These are phyloP conservation scores for Drosophila helvetica DNA, from an alignment of 2,888 invertebrate species.

Conservation along the genomic window DNA sequence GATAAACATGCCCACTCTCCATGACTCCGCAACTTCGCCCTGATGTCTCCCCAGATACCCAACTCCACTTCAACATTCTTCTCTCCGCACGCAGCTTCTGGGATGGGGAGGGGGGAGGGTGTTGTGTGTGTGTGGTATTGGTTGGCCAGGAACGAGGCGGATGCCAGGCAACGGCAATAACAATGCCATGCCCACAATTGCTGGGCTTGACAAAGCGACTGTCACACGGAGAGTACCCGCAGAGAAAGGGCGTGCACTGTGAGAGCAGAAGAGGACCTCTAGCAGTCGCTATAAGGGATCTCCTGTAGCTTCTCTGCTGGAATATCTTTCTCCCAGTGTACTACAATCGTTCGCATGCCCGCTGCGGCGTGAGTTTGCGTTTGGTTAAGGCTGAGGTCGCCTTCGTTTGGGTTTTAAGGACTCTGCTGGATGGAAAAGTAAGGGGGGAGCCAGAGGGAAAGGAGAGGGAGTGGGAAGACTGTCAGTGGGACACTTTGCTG, in stretches of 20 bases:
- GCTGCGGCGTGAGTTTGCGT: not conserved
- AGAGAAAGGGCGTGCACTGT: slow-evolving; percentile 16
- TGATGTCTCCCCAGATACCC: not conserved
- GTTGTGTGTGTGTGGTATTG: not conserved
- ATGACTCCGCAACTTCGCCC: slow-evolving; percentile 6
- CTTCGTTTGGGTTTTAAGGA: slow-evolving; percentile 5
- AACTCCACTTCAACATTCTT: not conserved
- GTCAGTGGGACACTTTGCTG: slow-evolving; percentile 44
- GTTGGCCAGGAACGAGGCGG: slow-evolving; percentile 32
- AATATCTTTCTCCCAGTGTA: not conserved
- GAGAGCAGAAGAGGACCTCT: not conserved
- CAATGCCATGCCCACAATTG: slow-evolving; percentile 41
- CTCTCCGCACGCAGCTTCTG: not conserved
- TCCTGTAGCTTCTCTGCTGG: no score
- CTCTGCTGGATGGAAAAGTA: slow-evolving; percentile 8
- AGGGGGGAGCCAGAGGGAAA: not conserved
- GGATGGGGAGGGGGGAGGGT: no score
- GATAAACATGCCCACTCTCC: slow-evolving; percentile 68
- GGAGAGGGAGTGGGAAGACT: not conserved
- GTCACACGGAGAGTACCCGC: slow-evolving; percentile 18
- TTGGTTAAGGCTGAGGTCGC: slow-evolving; percentile 31
- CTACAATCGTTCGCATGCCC: not conserved
- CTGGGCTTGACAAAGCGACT: slow-evolving; percentile 49
- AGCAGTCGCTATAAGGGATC: no score
- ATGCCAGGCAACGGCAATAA: slow-evolving; percentile 55